Evolutionary conservation across 2,797 vertebrate genomes (phyloP), one percentile per base, ranked within the genome.

Genomic region (Brotula barbata): DNA sequence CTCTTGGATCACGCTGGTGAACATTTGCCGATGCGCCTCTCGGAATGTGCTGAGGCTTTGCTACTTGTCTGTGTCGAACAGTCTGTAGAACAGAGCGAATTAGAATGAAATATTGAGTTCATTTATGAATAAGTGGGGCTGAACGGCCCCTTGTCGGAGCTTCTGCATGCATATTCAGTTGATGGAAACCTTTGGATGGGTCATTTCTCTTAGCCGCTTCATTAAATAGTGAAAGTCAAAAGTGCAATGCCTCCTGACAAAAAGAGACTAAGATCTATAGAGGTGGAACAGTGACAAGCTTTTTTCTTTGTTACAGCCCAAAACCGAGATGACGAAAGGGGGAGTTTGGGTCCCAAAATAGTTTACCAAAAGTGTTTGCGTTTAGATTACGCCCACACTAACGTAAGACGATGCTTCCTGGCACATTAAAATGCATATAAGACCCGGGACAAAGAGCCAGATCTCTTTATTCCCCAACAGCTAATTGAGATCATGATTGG

Each of bases 201-300:
- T 88, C 87, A 87, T 90, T 90, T 90, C 88, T 91, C 87, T 87
- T 71, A 73, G 81, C 88, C 88, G 87, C 88, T 89, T 87, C 88
- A 87, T 91, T 91, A 90, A 88, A 88, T 86, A 81, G 83, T 87
- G 83, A 88, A 89, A 92, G 87, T 90, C 85, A 85, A 88, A 88
- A 86, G 87, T 85, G 81, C 82, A 84, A 80, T 70, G 75, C 67
- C 43, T 82, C 69, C 71, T 74, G 61, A 81, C 62, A 50, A 50
- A 76, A 72, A 71, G 25, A 68, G 48, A 57, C 42, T 13, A 53
- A 63, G 75, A 84, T 82, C 55, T 85, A 73, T 68, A 42, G 60
- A 77, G 77, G 62, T 68, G 60, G 72, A 78, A 64, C 61, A 39
- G 41, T 50, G 43, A 41, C 17, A n/a, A 56, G 40, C 7, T 50